These are phyloP conservation scores for Agrotis clavis DNA, from an alignment of 2,888 invertebrate genomes.

Conservation along the genomic window DNA sequence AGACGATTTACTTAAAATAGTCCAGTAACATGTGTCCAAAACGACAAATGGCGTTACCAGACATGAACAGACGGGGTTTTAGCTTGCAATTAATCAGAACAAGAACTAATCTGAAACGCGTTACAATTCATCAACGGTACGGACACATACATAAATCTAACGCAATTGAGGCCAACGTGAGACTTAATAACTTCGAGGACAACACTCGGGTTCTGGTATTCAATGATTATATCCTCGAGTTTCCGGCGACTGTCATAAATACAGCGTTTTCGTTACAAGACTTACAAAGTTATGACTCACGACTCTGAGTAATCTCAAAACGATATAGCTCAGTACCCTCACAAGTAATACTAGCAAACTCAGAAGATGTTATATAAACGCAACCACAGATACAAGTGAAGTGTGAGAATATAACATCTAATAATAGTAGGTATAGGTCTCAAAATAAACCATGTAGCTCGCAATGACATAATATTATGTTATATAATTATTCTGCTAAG, in stretches of 20 bases:
- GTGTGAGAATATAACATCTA: conserved; percentile 34
- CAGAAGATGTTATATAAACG: conserved; percentile 63
- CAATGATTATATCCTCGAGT: conserved; percentile 66
- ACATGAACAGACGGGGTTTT: conserved; percentile 13
- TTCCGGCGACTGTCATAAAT: conserved; percentile 81
- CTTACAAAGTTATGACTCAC: conserved; percentile 76
- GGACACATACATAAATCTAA: conserved; percentile 57
- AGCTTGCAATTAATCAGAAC: conserved; percentile 33
- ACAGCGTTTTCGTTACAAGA: conserved; percentile 73
- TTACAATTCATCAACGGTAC: conserved; percentile 53
- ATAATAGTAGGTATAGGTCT: conserved; percentile 27
- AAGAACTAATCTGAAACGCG: conserved; percentile 50
- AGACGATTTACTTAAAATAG: conserved; percentile 6
- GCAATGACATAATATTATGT: conserved; percentile 45
- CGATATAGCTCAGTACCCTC: conserved; percentile 61
- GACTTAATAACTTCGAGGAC: conserved; percentile 59
- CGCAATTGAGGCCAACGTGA: conserved; percentile 61
- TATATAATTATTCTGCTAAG: conserved; percentile 50
- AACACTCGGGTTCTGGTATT: conserved; percentile 58
- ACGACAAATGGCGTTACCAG: conserved; percentile 1
- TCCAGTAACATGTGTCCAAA: background rate
- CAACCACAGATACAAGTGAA: conserved; percentile 25
- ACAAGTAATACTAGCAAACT: conserved; percentile 56
- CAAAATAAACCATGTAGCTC: conserved; percentile 47
- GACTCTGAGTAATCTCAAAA: conserved; percentile 75